Evolutionary conservation across 2,888 invertebrate species (phyloP).

Genomic region (Diarsia rubi): DNA sequence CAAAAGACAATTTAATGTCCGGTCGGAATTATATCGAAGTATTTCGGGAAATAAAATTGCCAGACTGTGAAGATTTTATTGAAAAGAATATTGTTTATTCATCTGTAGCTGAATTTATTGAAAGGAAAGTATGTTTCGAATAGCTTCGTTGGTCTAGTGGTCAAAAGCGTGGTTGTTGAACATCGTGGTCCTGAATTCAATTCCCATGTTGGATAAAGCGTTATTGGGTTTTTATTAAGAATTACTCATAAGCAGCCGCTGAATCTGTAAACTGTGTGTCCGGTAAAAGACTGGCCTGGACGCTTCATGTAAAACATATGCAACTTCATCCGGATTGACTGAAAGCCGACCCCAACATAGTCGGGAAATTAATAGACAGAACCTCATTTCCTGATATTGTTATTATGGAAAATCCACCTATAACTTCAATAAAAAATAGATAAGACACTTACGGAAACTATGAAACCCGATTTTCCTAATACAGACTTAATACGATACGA

Average conservation of each 20-base stretch:
- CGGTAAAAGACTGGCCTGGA: background rate
- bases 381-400: background rate
- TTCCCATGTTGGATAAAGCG: background rate
- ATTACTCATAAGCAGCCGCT: background rate
- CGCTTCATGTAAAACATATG: background rate
- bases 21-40: slow-evolving; percentile 11
- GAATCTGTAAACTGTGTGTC: too few species aligned
- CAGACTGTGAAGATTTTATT: background rate
- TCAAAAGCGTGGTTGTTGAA: background rate
- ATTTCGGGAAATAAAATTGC: slow-evolving; percentile 14
- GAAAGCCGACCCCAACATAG: too few species aligned
- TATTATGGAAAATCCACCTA: background rate
- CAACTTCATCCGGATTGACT: too few species aligned
- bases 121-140: background rate
- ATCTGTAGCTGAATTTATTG: background rate
- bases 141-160: background rate
- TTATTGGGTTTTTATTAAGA: background rate
- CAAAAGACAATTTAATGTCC: slow-evolving; percentile 40
- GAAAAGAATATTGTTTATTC: slow-evolving; percentile 1
- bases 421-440: background rate
- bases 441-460: background rate
- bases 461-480: slow-evolving; percentile 21
- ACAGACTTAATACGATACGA: slow-evolving; percentile 17
- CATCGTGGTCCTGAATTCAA: background rate
- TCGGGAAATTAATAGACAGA: background rate